Base-by-base conservation (phyloP, 92 coral and sea anemone species). In the Porites evermanni region DNA sequence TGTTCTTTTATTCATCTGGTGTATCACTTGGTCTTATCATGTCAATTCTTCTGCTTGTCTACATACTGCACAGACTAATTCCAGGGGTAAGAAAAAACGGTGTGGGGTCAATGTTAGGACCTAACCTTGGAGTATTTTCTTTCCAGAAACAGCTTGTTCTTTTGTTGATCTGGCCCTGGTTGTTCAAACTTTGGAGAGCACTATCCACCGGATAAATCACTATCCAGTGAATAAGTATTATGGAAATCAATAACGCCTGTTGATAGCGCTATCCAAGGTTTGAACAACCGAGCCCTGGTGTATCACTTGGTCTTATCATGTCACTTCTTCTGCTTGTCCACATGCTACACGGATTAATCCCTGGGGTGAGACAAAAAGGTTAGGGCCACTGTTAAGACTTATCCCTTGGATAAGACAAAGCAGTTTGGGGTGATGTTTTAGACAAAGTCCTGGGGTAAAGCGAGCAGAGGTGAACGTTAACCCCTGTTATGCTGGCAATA, bases 1-100 rank as follows among this genome's bases (percentile, higher is more conserved):
- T 94, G 86, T 95, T 96, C 83, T 96, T 82, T 79, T 96, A 96
- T 76, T 82, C 98, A 2, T 91, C 98, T 89, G 99, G 99, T 11
- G 88, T 96, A 8, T 87, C 98, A 4, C 89, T 96, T 72, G 99
- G 99, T 9, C 88, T 96, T 59, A 80, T 92, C 20, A 74, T 89
- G 44, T 89, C 98, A 20, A 77, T 96, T 61, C 79, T 96, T 52
- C 74, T 96, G 24, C 87, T 87, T 23, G 95, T 96, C 19, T 91
- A 93, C 70, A 68, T 96, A 66, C 91, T 96, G 12, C 93, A 94
- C 80, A 93, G 93, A 78, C 89, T 96, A 26, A 88, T 96, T 19
- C 99, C 99, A 44, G 87, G 94, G 77, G 99, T 96, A 91, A 87
- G 98, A 69, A 3, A 3, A 0, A 38, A 38, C 6, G 47, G 47